These are phyloP conservation scores for Philereme vetulata DNA, from an alignment of 2,888 invertebrate genomes.

Conservation along the genomic window DNA sequence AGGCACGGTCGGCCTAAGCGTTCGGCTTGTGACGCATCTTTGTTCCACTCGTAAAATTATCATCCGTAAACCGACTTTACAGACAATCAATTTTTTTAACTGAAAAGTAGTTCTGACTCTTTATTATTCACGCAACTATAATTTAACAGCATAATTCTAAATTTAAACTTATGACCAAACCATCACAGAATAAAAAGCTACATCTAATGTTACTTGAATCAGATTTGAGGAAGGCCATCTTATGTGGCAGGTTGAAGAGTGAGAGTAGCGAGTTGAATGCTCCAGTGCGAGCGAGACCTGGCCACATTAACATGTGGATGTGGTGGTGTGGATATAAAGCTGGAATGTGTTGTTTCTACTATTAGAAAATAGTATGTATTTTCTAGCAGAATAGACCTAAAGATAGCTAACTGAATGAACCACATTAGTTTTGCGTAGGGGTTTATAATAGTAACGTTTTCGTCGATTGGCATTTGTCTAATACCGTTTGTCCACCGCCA, in stretches of 20 bases:
- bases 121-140: constrained; percentile 59
- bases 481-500: no score
- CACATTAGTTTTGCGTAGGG: no score
- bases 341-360: constrained; percentile 94
- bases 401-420: no score
- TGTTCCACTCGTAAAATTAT: no score
- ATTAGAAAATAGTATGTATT: no score
- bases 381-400: no score
- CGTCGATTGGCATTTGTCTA: no score
- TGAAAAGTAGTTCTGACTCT: constrained; percentile 35
- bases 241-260: constrained; percentile 62
- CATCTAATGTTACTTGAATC: constrained; percentile 50
- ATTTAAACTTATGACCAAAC: constrained; percentile 77
- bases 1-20: no score
- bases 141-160: constrained; percentile 71
- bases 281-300: constrained; percentile 76
- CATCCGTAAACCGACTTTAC: no score
- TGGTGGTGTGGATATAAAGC: constrained; percentile 87
- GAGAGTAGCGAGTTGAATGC: constrained; percentile 64
- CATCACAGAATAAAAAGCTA: constrained; percentile 55
- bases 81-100: no score
- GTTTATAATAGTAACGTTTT: no score
- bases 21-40: no score
- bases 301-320: constrained; percentile 76
- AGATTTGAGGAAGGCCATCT: constrained; percentile 54